Evolutionary conservation across 1,140 invertebrate species (phyloP), one percentile per base, ranked within the genome.

Genomic region (Arion vulgaris): DNA sequence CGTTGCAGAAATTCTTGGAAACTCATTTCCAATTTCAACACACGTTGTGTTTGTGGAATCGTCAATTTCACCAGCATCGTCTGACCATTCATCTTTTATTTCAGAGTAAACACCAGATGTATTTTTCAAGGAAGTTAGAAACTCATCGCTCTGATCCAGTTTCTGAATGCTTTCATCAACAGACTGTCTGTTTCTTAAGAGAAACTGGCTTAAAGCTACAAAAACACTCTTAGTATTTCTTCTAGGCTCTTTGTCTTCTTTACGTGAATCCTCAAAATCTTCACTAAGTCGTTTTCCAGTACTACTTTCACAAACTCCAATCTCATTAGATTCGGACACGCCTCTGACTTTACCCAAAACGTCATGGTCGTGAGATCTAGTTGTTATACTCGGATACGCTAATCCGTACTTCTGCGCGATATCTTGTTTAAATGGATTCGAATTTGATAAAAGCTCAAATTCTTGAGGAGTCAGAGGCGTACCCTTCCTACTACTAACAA

Each of bases 341-440:
- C 39, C 9, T 71, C 38, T n/a, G 9, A 32, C 32, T 68, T 68
- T 41, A 1, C 39, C 7, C 17, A 71, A 51, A n/a, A 80, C 28
- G 32, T 69, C 49, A 15, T 19, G 68, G 17, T 71, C 38, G 1
- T 62, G 80, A 36, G 62, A 49, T 32, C 53, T 69, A 1, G 78
- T 80, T 2, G 80, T 81, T 23, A 81, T 73, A 17, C 51, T 71
- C 2, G 80, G 71, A 36, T 81, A 81, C 1, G 69, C 69, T 13
- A 81, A 17, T 1, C 80, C 80, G 51, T 81, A 81, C 51, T 81
- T 81, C 28, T 81, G 69, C 13, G 80, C 80, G 51, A 81, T 81
- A 66, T 81, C 80, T 28, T 81, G 80, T 28, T 81, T 81, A 34
- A 81, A 81, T 0, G 80, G 80, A 66, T 81, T 81, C 0, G 80